A percentile compares a stretch with the other conserved stretches of the same genome.
Conservation (phyloP, 92 coral and sea anemone species). For the Ricordea florida region DNA sequence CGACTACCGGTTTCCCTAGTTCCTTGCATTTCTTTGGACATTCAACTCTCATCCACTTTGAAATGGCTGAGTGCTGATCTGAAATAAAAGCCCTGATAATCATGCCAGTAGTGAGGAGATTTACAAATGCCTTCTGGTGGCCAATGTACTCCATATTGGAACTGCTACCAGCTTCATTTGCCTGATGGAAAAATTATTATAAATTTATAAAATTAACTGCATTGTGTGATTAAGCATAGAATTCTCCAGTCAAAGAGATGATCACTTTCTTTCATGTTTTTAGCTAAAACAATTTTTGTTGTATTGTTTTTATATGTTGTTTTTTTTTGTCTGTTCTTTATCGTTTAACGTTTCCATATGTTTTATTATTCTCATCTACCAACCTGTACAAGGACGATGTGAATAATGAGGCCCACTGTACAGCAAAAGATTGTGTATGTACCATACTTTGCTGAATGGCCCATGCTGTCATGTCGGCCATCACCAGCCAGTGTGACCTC, state of each 20-base stretch:
- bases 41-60: conserved; percentile 75
- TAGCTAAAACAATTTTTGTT: too few relatives aligned
- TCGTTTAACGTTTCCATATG: too few relatives aligned
- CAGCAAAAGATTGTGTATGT: conserved; percentile 3
- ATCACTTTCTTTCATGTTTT: background rate
- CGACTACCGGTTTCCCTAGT: conserved; percentile 55
- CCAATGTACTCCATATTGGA: conserved; percentile 66
- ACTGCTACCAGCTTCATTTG: conserved; percentile 72
- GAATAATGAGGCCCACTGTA: too few relatives aligned
- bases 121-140: conserved; percentile 54
- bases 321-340: too few relatives aligned
- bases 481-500: too few relatives aligned
- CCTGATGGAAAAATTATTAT: conserved; percentile 25
- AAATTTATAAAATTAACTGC: background rate
- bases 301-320: too few relatives aligned
- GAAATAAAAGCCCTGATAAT: conserved; percentile 60
- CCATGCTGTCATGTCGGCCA: too few relatives aligned
- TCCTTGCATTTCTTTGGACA: conserved; percentile 61
- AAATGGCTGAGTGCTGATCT: conserved; percentile 56
- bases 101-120: conserved; percentile 57
- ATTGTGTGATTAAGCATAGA: background rate
- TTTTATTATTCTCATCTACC: background rate
- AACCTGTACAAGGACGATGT: too few relatives aligned
- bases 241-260: background rate
- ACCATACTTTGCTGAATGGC: conserved; percentile 37